Evolutionary conservation across 2,797 vertebrate genomes (phyloP).

Genomic region (Rhadinocentrus ornatus): DNA sequence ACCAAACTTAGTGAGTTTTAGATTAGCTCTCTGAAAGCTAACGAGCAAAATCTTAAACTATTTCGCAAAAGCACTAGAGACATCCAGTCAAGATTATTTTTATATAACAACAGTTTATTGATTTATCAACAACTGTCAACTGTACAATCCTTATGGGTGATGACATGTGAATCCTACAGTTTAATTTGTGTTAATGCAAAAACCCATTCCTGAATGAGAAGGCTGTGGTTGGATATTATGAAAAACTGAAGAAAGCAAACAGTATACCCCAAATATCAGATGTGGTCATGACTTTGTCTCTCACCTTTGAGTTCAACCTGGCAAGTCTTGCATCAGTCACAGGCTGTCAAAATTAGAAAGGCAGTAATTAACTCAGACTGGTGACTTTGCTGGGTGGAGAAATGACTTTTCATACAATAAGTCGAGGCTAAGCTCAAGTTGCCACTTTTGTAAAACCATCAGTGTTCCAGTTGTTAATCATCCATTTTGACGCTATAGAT

Average conservation of each 20-base stretch:
- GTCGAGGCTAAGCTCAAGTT: slow-evolving; percentile 58
- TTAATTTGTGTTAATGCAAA: slow-evolving; percentile 78
- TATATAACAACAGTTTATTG: slow-evolving; percentile 88
- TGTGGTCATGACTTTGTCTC: slow-evolving; percentile 51
- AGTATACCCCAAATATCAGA: slow-evolving; percentile 59
- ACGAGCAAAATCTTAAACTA: not conserved
- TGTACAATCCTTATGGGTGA: slow-evolving; percentile 87
- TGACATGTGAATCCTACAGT: slow-evolving; percentile 84
- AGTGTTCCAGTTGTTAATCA: slow-evolving; percentile 55
- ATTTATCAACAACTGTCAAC: slow-evolving; percentile 89
- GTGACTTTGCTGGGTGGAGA: slow-evolving; percentile 56
- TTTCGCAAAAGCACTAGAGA: slow-evolving; percentile 31
- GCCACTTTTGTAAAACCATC: slow-evolving; percentile 49
- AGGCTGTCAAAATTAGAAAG: slow-evolving; percentile 50
- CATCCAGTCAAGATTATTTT: slow-evolving; percentile 68
- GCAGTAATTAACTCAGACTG: slow-evolving; percentile 61
- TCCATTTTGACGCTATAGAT: slow-evolving; percentile 65
- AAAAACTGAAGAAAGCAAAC: slow-evolving; percentile 69
- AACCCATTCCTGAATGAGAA: slow-evolving; percentile 64
- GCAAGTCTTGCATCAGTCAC: slow-evolving; percentile 65
- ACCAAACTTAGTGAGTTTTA: not conserved
- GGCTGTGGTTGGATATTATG: slow-evolving; percentile 58
- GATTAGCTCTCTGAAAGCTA: not conserved
- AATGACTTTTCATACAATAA: slow-evolving; percentile 60
- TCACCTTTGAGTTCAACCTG: slow-evolving; percentile 51